Base-by-base conservation (phyloP, 1,140 invertebrate species). In the Trichogramma pretiosum region DNA sequence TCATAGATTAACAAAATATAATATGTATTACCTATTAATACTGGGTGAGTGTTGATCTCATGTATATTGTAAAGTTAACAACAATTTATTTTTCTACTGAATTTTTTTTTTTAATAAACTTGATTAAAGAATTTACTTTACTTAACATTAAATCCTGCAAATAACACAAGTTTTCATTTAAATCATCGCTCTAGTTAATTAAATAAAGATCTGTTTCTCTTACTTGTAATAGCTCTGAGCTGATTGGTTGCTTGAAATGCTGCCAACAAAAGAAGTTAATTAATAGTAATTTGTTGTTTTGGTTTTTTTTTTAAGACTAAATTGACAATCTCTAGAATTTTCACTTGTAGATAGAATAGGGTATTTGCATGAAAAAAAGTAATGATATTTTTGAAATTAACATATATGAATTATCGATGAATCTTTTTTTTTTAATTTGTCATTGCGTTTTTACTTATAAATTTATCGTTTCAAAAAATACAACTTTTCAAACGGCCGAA, bases 81-180 rank as follows among this genome's bases (percentile, higher is more conserved):
- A n/a, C n/a, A 38, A 17, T 35, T 42, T 36, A 42, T 37, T 52
- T 52, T 48, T 58, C 46, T 40, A 37, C 18, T 14, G 62, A 61
- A 56, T n/a, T n/a, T n/a, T 64, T 64, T 59, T 60, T 65, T 16
- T 66, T 62, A 43, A 70, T 55, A 41, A 65, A 70, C 30, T 64
- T 64, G 50, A 70, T 53, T 24, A 60, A 42, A 10, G 61, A 24
- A 18, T 56, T 47, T 36, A 54, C 52, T 53, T 60, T 42, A 14
- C 50, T 42, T 33, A 70, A 42, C 55, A 66, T 58, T 14, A 65
- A 47, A 41, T 65, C 61, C 67, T 68, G 46, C 28, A 65, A 61
- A 43, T 23, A 47, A 44, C 33, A 38, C 44, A n/a, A n/a, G n/a
- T 49, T 30, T 18, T n/a, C 21, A 17, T 24, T 40, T 35, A 45